phyloP scores from a whole-genome alignment of 1,140 invertebrate genomes.

The Cyclina sinensis region DNA sequence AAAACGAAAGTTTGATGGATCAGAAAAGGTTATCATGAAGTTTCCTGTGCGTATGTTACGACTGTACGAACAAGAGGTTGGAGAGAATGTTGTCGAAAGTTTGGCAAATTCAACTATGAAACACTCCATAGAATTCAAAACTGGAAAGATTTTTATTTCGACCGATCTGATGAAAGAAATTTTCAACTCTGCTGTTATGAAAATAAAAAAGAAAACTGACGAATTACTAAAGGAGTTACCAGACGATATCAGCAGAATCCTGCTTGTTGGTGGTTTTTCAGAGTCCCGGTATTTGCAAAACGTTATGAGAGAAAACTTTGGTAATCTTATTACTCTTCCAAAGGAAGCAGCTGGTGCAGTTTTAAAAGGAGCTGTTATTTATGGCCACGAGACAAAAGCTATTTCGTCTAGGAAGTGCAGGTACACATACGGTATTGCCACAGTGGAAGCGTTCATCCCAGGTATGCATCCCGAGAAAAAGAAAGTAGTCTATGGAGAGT shows the following conservation, averaged over 20 bases:
- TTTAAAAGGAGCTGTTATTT: slow-evolving; percentile 37
- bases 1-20: slow-evolving; percentile 48
- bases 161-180: slow-evolving; percentile 3
- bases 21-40: neutral
- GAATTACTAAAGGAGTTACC: neutral
- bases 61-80: slow-evolving; percentile 30
- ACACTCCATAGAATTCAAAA: slow-evolving; percentile 4
- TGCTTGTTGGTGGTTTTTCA: slow-evolving; percentile 54
- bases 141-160: slow-evolving; percentile 12
- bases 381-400: slow-evolving; percentile 17
- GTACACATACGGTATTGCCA: slow-evolving; percentile 37
- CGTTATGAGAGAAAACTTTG: slow-evolving; percentile 10
- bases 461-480: slow-evolving; percentile 6
- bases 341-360: slow-evolving; percentile 28
- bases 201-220: neutral
- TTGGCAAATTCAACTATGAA: neutral
- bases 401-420: slow-evolving; percentile 17
- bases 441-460: slow-evolving; percentile 9
- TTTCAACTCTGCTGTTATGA: neutral
- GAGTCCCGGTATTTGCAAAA: slow-evolving; percentile 39
- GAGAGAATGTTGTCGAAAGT: neutral
- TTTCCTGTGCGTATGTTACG: slow-evolving; percentile 11
- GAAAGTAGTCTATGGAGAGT: neutral
- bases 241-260: neutral
- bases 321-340: neutral